Percentiles rank a stretch among this genome's conserved stretches.
These are phyloP conservation scores for Galemys pyrenaicus DNA, from an alignment of 2,113 vertebrate species.

Conservation along the genomic window DNA sequence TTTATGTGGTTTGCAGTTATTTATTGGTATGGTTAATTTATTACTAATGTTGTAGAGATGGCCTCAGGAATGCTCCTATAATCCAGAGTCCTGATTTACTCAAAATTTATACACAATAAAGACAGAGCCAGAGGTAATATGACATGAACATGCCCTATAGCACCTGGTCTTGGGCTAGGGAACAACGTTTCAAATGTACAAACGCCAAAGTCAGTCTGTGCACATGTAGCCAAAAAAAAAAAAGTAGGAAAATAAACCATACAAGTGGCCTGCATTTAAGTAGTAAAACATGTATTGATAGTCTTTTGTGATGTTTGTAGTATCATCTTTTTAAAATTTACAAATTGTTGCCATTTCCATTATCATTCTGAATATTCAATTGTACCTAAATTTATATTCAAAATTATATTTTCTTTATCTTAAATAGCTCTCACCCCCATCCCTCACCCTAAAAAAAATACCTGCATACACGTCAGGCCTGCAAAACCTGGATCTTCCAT, in stretches of 20 bases:
- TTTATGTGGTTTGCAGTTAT: background rate
- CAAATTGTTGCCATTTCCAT: constrained; percentile 1
- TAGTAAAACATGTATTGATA: background rate
- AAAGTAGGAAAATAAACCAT: background rate
- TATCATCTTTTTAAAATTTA: background rate
- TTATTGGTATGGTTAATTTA: constrained; percentile 8
- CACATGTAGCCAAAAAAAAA: constrained; percentile 35
- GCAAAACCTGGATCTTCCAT: background rate
- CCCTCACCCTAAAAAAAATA: background rate
- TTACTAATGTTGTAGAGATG: background rate
- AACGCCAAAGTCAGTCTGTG: background rate
- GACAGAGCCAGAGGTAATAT: background rate
- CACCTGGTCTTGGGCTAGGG: background rate
- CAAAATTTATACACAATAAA: background rate
- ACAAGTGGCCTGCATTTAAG: background rate
- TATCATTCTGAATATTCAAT: constrained; percentile 43
- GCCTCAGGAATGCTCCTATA: background rate
- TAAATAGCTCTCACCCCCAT: background rate
- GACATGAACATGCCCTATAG: background rate
- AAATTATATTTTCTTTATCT: constrained; percentile 4
- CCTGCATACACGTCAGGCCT: background rate
- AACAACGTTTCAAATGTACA: constrained; percentile 13
- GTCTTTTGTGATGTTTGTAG: constrained; percentile 32
- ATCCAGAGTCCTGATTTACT: background rate
- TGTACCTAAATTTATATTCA: constrained; percentile 34